These are phyloP conservation scores for Tridacna gigas DNA, from an alignment of 2,888 invertebrate species.

Conservation along the genomic window DNA sequence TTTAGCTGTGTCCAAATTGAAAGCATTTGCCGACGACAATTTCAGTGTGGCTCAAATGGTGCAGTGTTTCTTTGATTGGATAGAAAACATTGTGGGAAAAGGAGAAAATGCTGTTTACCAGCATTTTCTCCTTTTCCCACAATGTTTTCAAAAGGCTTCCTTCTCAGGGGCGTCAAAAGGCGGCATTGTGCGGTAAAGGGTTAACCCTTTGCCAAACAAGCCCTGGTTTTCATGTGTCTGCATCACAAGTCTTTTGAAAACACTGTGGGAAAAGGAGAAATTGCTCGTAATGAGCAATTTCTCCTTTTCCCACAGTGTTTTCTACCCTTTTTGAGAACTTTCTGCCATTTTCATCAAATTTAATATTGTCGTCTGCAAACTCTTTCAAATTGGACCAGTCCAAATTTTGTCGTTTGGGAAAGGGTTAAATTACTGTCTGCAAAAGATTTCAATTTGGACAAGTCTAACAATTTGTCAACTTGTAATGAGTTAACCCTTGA, in stretches of 20 bases:
- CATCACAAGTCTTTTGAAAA: background rate
- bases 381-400: background rate
- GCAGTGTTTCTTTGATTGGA: background rate
- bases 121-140: slow-evolving; percentile 6
- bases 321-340: no score
- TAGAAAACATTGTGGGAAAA: slow-evolving; percentile 7
- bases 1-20: no score
- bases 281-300: background rate
- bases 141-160: background rate
- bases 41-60: no score
- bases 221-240: background rate
- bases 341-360: background rate
- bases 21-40: no score
- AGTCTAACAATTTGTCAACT: no score
- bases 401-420: background rate
- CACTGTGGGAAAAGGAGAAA: background rate
- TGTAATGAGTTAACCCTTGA: no score
- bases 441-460: no score
- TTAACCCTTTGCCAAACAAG: no score
- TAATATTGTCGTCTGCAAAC: background rate
- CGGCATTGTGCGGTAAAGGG: background rate
- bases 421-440: background rate
- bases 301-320: background rate
- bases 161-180: background rate
- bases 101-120: slow-evolving; percentile 4